A percentile compares a stretch with the other conserved stretches of the same genome.
Evolutionary conservation across 1,140 invertebrate species (phyloP).

Genomic region (Muscidifurax raptorellus): DNA sequence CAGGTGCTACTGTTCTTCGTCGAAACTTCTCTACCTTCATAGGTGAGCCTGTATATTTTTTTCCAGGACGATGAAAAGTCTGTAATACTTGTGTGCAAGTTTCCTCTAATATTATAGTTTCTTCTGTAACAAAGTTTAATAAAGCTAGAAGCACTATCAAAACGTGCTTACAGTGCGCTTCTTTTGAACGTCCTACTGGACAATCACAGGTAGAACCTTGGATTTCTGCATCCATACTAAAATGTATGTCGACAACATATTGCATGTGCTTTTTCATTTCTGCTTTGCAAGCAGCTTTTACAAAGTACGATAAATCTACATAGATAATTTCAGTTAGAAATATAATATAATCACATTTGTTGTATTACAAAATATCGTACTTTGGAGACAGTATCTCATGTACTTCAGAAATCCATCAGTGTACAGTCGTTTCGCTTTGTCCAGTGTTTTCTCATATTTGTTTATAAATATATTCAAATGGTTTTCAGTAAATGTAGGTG

Average conservation of each 20-base stretch:
- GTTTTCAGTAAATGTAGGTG: neutral
- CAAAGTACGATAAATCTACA: neutral
- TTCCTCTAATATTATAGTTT: neutral
- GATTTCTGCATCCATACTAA: constrained; percentile 23
- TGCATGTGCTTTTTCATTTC: constrained; percentile 21
- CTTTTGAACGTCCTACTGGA: constrained; percentile 7
- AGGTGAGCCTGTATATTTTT: neutral
- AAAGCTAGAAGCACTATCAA: neutral
- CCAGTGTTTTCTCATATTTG: neutral
- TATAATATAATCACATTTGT: neutral
- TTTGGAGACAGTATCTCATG: neutral
- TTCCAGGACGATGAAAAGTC: constrained; percentile 10
- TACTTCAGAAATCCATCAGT: constrained; percentile 7
- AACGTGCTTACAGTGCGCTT: constrained; percentile 14
- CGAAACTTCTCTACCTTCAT: constrained; percentile 17
- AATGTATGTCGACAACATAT: neutral
- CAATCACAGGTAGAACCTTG: neutral
- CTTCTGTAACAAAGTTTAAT: neutral
- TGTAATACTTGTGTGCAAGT: constrained; percentile 1
- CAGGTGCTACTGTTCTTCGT: neutral
- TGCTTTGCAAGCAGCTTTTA: constrained; percentile 3
- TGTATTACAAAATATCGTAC: neutral
- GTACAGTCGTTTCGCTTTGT: neutral
- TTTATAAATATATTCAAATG: constrained; percentile 4
- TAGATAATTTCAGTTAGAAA: neutral